Conservation (phyloP, 2,797 vertebrate genomes). For the Lemur catta region DNA sequence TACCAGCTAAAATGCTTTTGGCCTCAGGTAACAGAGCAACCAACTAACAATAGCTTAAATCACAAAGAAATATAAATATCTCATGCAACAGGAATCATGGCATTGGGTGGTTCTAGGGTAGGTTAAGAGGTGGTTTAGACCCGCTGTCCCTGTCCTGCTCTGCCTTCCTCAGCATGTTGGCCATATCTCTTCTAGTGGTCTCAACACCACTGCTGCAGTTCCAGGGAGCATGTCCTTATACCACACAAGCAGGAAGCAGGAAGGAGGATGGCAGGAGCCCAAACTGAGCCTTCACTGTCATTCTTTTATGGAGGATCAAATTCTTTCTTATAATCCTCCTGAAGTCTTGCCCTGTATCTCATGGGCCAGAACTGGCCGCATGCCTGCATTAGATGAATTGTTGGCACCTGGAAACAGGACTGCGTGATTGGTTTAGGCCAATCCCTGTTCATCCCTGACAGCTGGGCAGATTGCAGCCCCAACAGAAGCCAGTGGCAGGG, state of each 20-base stretch:
- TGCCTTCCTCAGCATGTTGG: background rate
- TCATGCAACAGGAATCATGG: background rate
- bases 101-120: background rate
- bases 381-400: background rate
- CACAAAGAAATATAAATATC: background rate
- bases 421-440: background rate
- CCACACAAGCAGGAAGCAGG: background rate
- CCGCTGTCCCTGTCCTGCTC: background rate
- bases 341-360: background rate
- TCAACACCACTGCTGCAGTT: background rate
- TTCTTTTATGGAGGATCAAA: background rate
- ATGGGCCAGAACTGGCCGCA: background rate
- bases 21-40: background rate
- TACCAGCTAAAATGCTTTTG: background rate
- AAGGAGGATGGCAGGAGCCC: background rate
- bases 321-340: background rate
- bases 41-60: background rate
- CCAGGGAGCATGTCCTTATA: background rate
- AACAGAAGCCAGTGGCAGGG: background rate
- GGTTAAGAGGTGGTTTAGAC: background rate
- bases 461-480: background rate
- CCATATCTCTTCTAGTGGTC: background rate
- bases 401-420: background rate
- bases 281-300: background rate
- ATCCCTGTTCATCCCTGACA: background rate